Percentiles rank a stretch among this genome's conserved stretches.
phyloP scores from a whole-genome alignment of 2,113 vertebrate genomes.

The Thymallus thymallus region DNA sequence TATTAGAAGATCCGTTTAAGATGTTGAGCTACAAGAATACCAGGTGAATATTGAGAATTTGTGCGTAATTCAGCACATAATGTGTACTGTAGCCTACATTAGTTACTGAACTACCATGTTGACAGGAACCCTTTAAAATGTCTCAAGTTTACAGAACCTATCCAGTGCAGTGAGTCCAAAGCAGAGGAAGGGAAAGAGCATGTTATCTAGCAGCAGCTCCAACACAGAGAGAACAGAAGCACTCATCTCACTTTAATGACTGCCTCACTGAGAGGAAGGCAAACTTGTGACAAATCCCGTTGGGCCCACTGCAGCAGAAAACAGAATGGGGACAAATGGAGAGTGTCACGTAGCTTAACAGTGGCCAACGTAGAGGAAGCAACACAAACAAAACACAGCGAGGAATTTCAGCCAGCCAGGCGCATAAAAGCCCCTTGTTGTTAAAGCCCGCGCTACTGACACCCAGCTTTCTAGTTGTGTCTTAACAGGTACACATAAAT shows the following conservation, averaged over 20 bases:
- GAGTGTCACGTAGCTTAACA: constrained; percentile 25
- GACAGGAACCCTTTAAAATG: too few species aligned
- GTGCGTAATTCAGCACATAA: too few species aligned
- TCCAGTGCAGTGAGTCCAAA: background rate
- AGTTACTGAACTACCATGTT: too few species aligned
- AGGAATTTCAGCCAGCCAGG: constrained; percentile 35
- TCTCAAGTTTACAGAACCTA: too few species aligned
- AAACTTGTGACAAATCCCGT: constrained; percentile 56
- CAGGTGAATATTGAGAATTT: too few species aligned
- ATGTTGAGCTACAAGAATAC: too few species aligned
- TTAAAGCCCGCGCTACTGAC: constrained; percentile 42
- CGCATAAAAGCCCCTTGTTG: constrained; percentile 56
- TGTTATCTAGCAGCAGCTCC: background rate
- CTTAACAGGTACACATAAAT: constrained; percentile 59
- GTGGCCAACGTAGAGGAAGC: constrained; percentile 39
- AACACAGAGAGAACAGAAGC: constrained; percentile 14
- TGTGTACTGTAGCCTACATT: too few species aligned
- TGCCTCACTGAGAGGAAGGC: constrained; percentile 40
- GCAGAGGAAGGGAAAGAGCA: background rate
- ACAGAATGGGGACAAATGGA: constrained; percentile 20
- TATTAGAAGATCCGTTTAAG: too few species aligned
- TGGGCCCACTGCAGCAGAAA: constrained; percentile 19
- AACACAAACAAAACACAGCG: constrained; percentile 63
- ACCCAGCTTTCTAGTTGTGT: constrained; percentile 59
- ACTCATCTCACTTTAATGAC: constrained; percentile 59